Percentiles rank a stretch among this genome's conserved stretches.
Conservation (phyloP, 1,140 invertebrate genomes). For the Rhysida immarginata region DNA sequence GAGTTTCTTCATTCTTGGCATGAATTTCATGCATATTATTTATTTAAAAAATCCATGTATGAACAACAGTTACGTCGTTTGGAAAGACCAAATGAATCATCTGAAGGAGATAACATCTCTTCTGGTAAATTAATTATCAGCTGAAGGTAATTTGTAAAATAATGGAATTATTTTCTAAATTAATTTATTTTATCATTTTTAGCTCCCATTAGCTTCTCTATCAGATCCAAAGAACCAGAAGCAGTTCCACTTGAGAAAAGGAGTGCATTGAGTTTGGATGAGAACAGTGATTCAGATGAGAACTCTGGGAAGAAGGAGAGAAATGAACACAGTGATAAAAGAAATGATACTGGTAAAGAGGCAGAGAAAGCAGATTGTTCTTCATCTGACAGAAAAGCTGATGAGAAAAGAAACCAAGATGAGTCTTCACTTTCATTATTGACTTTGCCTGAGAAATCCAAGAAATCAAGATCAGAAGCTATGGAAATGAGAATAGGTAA, state of each 20-base stretch:
- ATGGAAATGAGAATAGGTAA: slow-evolving; percentile 1
- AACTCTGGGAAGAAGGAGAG: slow-evolving; percentile 13
- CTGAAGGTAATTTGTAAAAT: no score
- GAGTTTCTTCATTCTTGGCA: slow-evolving; percentile 57
- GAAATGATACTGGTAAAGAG: slow-evolving; percentile 1
- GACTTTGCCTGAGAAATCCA: slow-evolving; percentile 30
- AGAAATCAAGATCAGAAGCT: slow-evolving; percentile 23
- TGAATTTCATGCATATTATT: slow-evolving; percentile 60
- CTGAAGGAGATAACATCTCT: background rate
- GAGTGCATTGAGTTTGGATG: slow-evolving; percentile 23
- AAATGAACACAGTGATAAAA: slow-evolving; percentile 2
- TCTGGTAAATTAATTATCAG: background rate
- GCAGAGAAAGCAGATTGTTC: slow-evolving; percentile 3
- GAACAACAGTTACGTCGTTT: background rate
- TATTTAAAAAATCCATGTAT: slow-evolving; percentile 13
- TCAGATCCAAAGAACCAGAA: slow-evolving; percentile 28
- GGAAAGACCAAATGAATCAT: no score
- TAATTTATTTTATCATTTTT: no score
- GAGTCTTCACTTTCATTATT: background rate
- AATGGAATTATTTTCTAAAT: no score
- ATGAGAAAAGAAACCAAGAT: no score
- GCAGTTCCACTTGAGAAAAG: slow-evolving; percentile 17
- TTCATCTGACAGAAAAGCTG: no score
- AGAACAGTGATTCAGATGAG: slow-evolving; percentile 25
- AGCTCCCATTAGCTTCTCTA: slow-evolving; percentile 29